Evolutionary conservation across 2,888 invertebrate genomes (phyloP).

Genomic region (Pantelozetes paolii): DNA sequence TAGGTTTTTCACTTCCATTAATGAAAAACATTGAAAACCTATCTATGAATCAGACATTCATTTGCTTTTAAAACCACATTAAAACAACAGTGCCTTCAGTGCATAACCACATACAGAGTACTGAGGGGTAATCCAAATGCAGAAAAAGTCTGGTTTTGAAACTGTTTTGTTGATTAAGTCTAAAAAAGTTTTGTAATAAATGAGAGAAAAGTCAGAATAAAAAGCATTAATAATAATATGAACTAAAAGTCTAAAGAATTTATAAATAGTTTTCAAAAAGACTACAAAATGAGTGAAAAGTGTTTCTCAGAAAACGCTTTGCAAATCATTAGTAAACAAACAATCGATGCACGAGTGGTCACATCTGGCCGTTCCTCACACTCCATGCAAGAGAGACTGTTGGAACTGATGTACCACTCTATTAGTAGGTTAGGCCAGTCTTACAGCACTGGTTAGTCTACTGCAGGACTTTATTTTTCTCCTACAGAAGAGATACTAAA

Average conservation of each 20-base stretch:
- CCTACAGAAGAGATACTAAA: neutral
- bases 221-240: too few relatives aligned
- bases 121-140: slow-evolving; percentile 13
- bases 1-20: neutral
- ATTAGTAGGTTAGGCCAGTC: slow-evolving; percentile 22
- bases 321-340: slow-evolving; percentile 6
- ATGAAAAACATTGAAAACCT: neutral
- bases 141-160: neutral
- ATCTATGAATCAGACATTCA: slow-evolving; percentile 31
- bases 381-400: neutral
- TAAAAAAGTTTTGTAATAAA: too few relatives aligned
- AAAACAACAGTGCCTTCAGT: neutral
- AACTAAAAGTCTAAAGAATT: too few relatives aligned
- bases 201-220: too few relatives aligned
- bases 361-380: slow-evolving; percentile 1
- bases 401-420: neutral
- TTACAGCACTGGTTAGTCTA: neutral
- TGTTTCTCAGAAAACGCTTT: slow-evolving; percentile 1
- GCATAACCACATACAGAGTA: too few relatives aligned
- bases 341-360: slow-evolving; percentile 20
- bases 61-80: slow-evolving; percentile 14
- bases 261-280: neutral
- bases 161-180: too few relatives aligned
- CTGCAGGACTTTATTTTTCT: neutral
- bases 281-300: neutral